Conservation (phyloP, 2,888 invertebrate genomes). For the Lasius fuliginosus region DNA sequence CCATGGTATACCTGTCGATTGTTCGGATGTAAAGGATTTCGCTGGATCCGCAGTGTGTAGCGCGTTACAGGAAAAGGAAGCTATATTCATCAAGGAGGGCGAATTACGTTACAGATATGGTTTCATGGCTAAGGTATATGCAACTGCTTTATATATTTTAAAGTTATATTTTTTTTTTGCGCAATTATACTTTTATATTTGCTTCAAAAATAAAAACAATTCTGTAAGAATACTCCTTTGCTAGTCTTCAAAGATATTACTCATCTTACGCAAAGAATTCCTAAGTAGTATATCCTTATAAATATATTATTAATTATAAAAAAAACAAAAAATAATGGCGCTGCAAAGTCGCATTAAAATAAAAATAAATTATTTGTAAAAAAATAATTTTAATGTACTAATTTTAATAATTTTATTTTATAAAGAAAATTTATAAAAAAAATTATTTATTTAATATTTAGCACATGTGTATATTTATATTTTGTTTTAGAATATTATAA, state of each 20-base stretch:
- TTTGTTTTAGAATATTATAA: neutral
- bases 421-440: neutral
- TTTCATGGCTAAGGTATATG: constrained; percentile 28
- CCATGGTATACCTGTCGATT: constrained; percentile 90
- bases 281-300: neutral
- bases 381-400: neutral
- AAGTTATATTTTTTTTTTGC: neutral
- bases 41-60: constrained; percentile 39
- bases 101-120: constrained; percentile 28
- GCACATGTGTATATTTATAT: neutral
- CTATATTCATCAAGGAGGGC: neutral
- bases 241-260: neutral
- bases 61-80: neutral
- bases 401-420: neutral
- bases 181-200: neutral
- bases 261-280: neutral
- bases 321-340: neutral
- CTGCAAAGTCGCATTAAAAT: neutral
- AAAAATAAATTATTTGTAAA: neutral
- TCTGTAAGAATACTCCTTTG: neutral
- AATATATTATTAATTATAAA: neutral
- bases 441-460: neutral
- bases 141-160: neutral
- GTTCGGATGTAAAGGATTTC: constrained; percentile 17
- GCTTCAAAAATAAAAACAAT: neutral